A percentile compares a stretch with the other conserved stretches of the same genome.
Conservation (phyloP, 1,140 invertebrate genomes). For the Brachionus paranguensis region DNA sequence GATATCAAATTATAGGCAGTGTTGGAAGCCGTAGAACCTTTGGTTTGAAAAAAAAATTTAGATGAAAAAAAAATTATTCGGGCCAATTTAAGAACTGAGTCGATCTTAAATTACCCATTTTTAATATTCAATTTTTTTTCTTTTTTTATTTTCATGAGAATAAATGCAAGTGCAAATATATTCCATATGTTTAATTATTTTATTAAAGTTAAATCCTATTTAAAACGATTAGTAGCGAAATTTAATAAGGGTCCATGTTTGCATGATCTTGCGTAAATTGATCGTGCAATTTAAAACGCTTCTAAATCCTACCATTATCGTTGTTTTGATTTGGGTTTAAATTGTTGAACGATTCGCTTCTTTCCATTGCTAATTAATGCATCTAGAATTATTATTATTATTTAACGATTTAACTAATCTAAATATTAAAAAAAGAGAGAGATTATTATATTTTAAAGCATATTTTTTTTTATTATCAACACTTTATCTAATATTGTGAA, state of each 20-base stretch:
- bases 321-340: conserved; percentile 29
- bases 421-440: background rate
- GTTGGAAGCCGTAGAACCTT: background rate
- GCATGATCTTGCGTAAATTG: conserved; percentile 31
- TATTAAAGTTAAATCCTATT: conserved; percentile 17
- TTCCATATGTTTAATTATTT: conserved; percentile 33
- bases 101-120: conserved; percentile 3
- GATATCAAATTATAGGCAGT: conserved; percentile 22
- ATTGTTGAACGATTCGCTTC: conserved; percentile 19
- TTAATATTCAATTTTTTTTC: background rate
- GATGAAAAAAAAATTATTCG: background rate
- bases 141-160: background rate
- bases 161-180: conserved; percentile 23
- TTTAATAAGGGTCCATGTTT: background rate
- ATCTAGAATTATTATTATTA: background rate
- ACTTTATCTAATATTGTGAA: conserved; percentile 33
- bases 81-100: background rate
- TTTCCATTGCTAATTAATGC: conserved; percentile 6
- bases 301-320: conserved; percentile 18
- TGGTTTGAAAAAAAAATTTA: background rate
- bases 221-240: background rate
- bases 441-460: background rate
- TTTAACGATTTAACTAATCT: conserved; percentile 15
- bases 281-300: conserved; percentile 31
- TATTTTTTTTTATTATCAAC: background rate